A percentile compares a stretch with the other conserved stretches of the same genome.
Evolutionary conservation across 2,797 vertebrate species (phyloP).

Genomic region (Hippopotamyrus pictus): DNA sequence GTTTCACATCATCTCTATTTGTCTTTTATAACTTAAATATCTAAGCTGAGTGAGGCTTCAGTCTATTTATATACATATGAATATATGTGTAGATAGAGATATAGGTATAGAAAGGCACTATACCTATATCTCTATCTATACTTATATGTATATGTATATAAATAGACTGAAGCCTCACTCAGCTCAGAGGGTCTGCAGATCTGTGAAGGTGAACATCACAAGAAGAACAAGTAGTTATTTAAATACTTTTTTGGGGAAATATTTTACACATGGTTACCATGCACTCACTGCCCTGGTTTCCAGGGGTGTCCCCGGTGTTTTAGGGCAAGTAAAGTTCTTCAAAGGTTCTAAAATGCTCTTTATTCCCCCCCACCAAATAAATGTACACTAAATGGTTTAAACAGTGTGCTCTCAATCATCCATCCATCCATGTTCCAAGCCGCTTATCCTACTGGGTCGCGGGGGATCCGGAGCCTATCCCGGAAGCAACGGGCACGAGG

Average conservation of each 20-base stretch:
- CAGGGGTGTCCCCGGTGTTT: neutral
- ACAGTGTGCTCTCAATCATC: too few relatives aligned
- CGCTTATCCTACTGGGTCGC: too few relatives aligned
- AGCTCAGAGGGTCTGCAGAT: neutral
- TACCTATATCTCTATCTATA: neutral
- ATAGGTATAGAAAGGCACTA: neutral
- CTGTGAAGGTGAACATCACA: neutral
- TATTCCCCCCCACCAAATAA: too few relatives aligned
- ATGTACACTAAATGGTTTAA: too few relatives aligned
- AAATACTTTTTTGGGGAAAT: neutral
- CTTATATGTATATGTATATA: neutral
- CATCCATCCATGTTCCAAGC: too few relatives aligned
- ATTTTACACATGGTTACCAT: neutral
- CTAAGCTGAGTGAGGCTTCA: neutral
- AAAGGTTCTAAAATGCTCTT: too few relatives aligned
- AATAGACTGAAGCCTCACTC: neutral
- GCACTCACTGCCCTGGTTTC: neutral
- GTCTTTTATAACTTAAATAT: neutral
- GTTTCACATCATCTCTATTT: neutral
- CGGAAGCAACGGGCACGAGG: too few relatives aligned
- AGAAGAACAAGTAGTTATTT: neutral
- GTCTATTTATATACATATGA: neutral
- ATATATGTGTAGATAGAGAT: neutral
- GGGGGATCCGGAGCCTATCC: too few relatives aligned
- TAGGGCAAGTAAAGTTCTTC: neutral